These are phyloP conservation scores for Brachionus calyciflorus DNA, from an alignment of 1,140 invertebrate genomes.

Conservation along the genomic window DNA sequence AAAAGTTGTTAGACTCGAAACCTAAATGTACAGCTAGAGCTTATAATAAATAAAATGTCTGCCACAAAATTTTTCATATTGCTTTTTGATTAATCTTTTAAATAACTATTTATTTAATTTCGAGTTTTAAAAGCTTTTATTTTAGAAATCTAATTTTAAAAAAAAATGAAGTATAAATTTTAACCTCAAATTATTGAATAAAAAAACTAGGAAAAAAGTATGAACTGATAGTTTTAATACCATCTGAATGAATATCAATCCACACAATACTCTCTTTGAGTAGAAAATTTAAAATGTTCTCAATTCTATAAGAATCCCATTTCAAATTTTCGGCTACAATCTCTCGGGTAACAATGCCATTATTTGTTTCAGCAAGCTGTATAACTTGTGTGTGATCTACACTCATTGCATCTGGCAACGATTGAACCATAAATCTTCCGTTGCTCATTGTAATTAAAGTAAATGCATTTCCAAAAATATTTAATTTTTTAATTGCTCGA, in stretches of 20 bases:
- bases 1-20: no score
- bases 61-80: neutral
- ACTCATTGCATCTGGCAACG: conserved; percentile 29
- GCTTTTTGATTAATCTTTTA: neutral
- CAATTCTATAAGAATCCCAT: neutral
- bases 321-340: neutral
- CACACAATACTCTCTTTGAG: conserved; percentile 44
- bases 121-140: no score
- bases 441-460: conserved; percentile 22
- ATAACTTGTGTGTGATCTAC: conserved; percentile 23
- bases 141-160: conserved; percentile 9
- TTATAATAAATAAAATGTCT: no score
- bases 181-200: conserved; percentile 14
- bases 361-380: neutral
- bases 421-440: conserved; percentile 35
- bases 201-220: conserved; percentile 47
- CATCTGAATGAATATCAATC: neutral
- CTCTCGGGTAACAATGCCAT: neutral
- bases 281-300: conserved; percentile 22
- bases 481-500: conserved; percentile 42
- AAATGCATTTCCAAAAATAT: conserved; percentile 24
- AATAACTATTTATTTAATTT: neutral
- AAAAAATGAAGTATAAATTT: neutral
- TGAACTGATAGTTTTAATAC: neutral
- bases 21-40: no score